Conservation (phyloP, 2,797 vertebrate species). For the Leuciscus waleckii region DNA sequence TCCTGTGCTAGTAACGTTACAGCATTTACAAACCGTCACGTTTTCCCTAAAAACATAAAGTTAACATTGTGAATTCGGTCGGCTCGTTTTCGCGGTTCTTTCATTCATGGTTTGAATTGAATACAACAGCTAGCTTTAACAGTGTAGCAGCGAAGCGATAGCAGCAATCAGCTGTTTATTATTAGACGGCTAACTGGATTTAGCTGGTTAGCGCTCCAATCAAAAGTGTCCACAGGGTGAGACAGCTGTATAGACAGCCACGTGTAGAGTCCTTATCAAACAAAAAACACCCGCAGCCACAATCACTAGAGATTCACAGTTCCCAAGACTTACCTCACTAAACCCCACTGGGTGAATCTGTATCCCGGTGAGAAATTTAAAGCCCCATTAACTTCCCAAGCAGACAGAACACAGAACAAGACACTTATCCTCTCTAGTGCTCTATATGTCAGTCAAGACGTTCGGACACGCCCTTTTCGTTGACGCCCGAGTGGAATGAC, state of each 20-base stretch:
- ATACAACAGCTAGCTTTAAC: slow-evolving; percentile 20
- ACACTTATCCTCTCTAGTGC: slow-evolving; percentile 26
- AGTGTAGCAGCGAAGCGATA: slow-evolving; percentile 15
- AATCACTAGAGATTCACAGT: neutral
- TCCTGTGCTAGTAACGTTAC: neutral
- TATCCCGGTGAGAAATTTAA: slow-evolving; percentile 65
- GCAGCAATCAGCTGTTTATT: slow-evolving; percentile 59
- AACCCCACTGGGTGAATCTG: slow-evolving; percentile 5
- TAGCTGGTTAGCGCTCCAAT: slow-evolving; percentile 55
- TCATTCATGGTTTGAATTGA: neutral
- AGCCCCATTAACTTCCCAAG: slow-evolving; percentile 31
- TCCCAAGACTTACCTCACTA: slow-evolving; percentile 26
- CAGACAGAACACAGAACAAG: slow-evolving; percentile 33
- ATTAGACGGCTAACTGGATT: slow-evolving; percentile 60
- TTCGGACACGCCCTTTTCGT: neutral
- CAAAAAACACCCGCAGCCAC: neutral
- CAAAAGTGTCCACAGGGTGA: slow-evolving; percentile 37
- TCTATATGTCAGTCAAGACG: slow-evolving; percentile 29
- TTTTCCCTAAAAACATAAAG: neutral
- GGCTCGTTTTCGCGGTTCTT: neutral
- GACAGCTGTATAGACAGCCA: slow-evolving; percentile 44
- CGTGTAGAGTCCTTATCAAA: slow-evolving; percentile 52
- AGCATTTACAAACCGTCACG: neutral
- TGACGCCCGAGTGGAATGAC: slow-evolving; percentile 3
- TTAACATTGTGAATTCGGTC: neutral